Evolutionary conservation across 2,113 vertebrate genomes (phyloP).

Genomic region (Crotophaga sulcirostris): DNA sequence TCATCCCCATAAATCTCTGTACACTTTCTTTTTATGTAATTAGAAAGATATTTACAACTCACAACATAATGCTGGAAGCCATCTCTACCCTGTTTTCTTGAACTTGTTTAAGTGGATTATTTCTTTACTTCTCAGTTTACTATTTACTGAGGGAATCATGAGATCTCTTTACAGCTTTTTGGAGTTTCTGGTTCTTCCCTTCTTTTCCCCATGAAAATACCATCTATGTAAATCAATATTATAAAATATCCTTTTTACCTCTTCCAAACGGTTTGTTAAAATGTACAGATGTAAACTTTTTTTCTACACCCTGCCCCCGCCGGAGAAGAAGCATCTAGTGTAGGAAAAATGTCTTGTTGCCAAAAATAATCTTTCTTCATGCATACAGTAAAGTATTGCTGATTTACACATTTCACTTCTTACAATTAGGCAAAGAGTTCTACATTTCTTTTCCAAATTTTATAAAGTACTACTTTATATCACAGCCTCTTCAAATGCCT

Average conservation of each 20-base stretch:
- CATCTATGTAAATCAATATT: background rate
- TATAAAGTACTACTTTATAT: background rate
- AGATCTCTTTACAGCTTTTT: background rate
- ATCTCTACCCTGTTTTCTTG: background rate
- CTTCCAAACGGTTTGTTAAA: background rate
- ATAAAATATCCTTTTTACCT: background rate
- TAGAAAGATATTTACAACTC: background rate
- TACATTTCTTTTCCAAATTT: background rate
- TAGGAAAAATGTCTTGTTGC: background rate
- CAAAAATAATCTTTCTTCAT: background rate
- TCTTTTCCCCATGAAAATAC: background rate
- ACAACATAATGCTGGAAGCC: background rate
- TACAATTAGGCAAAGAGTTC: background rate
- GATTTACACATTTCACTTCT: background rate
- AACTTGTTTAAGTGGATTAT: background rate
- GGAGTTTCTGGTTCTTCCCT: background rate
- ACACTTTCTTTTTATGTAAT: background rate
- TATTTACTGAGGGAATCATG: background rate
- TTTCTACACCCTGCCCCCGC: no score
- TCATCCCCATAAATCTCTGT: background rate
- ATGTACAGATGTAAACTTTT: background rate
- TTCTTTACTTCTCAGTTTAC: background rate
- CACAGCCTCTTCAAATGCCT: background rate
- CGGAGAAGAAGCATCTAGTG: background rate
- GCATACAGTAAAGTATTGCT: background rate